These are phyloP conservation scores for Xiphophorus maculatus DNA, from an alignment of 2,113 vertebrate genomes.

Conservation along the genomic window DNA sequence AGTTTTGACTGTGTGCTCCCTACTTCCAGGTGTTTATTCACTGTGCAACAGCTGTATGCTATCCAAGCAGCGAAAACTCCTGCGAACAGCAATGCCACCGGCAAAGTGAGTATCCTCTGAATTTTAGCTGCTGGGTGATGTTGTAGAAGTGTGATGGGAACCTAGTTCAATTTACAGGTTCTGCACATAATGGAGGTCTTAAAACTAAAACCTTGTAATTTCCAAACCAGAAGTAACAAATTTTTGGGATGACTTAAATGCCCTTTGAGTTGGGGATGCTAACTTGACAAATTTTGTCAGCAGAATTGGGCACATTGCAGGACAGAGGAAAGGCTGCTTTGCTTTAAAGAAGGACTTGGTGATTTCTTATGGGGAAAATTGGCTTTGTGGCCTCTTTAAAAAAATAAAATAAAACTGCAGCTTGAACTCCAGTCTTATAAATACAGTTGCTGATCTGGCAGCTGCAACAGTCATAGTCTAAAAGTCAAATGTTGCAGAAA, in stretches of 20 bases:
- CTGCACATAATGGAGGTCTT: too few relatives aligned
- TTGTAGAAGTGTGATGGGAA: not conserved
- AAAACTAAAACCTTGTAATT: not conserved
- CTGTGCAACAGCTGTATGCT: conserved; percentile 71
- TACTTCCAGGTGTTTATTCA: conserved; percentile 74
- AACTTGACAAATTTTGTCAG: too few relatives aligned
- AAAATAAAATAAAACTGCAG: too few relatives aligned
- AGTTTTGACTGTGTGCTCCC: fast-evolving
- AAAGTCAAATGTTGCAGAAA: not conserved
- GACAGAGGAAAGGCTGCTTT: too few relatives aligned
- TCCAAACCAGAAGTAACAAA: not conserved
- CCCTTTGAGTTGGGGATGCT: too few relatives aligned
- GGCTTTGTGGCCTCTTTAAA: too few relatives aligned
- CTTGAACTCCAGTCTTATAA: not conserved
- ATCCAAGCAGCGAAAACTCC: conserved; percentile 46
- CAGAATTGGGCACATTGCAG: too few relatives aligned
- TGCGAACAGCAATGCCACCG: conserved; percentile 69
- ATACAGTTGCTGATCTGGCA: not conserved
- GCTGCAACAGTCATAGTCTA: not conserved
- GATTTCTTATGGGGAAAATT: too few relatives aligned
- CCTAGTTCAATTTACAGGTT: not conserved
- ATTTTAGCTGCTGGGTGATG: too few relatives aligned
- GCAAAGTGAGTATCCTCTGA: conserved; percentile 63
- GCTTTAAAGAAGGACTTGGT: too few relatives aligned
- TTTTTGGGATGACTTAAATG: too few relatives aligned